phyloP scores from a whole-genome alignment of 2,888 invertebrate species.

The Achlya flavicornis region DNA sequence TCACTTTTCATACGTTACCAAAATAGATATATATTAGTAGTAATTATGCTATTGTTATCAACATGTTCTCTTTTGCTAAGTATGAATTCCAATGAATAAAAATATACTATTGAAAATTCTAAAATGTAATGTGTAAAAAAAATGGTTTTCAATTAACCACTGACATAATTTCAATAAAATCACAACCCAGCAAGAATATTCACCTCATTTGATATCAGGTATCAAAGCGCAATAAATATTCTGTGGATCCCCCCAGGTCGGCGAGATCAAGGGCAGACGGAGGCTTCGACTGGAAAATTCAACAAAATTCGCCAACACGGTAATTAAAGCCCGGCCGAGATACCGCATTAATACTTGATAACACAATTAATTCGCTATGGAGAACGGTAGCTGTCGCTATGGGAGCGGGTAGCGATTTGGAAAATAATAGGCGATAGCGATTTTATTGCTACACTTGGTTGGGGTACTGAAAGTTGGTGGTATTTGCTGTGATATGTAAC shows the following conservation, averaged over 20 bases:
- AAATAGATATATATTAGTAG: too few species aligned
- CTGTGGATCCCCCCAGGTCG: neutral
- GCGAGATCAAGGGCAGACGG: constrained; percentile 5
- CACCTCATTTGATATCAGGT: neutral
- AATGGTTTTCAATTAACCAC: neutral
- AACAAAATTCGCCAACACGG: constrained; percentile 26
- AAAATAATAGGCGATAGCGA: too few species aligned
- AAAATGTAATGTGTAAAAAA: too few species aligned
- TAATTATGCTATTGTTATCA: too few species aligned
- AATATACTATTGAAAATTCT: too few species aligned
- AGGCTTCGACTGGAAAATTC: constrained; percentile 9
- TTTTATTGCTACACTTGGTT: too few species aligned
- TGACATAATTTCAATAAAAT: neutral
- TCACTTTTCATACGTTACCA: too few species aligned
- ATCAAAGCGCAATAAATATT: neutral
- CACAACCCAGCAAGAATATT: neutral
- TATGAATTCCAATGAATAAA: too few species aligned
- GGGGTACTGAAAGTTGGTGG: too few species aligned
- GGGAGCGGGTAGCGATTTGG: constrained; percentile 25
- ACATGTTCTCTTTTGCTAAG: too few species aligned
- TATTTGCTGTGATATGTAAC: too few species aligned
- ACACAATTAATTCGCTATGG: constrained; percentile 77
- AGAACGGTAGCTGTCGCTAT: constrained; percentile 18
- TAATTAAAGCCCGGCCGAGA: constrained; percentile 70
- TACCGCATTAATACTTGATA: constrained; percentile 81